Conservation (phyloP, 2,797 vertebrate genomes). For the Gobionotothen gibberifrons region DNA sequence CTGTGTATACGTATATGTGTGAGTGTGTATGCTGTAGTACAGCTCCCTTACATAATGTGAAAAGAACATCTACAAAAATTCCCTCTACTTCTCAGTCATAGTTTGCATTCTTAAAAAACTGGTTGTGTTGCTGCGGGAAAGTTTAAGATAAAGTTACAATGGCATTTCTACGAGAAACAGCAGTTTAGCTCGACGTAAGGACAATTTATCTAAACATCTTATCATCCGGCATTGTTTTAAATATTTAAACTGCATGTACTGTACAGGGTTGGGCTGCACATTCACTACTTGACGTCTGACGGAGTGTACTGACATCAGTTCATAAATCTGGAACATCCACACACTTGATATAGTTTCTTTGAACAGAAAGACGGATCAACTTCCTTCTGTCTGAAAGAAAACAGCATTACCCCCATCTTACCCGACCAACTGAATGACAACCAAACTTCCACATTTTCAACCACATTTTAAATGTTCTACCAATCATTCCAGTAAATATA, state of each 20-base stretch:
- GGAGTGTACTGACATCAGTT: not conserved
- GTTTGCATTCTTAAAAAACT: conserved; percentile 20
- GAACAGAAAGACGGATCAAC: not conserved
- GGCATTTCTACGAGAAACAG: too few relatives aligned
- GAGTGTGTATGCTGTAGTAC: too few relatives aligned
- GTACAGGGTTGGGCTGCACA: not conserved
- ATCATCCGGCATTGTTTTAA: conserved; percentile 1
- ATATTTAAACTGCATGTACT: not conserved
- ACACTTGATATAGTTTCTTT: not conserved
- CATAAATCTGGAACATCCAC: not conserved
- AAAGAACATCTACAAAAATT: not conserved
- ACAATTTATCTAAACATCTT: not conserved
- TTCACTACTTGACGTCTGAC: not conserved
- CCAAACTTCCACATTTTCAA: too few relatives aligned
- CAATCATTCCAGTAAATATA: not conserved
- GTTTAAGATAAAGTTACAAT: not conserved
- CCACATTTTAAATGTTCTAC: not conserved
- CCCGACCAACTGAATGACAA: not conserved
- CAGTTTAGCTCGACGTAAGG: not conserved
- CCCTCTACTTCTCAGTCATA: not conserved
- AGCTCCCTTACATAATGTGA: too few relatives aligned
- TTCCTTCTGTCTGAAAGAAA: not conserved
- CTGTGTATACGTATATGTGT: too few relatives aligned
- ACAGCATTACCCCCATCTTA: not conserved
- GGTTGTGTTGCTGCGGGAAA: not conserved